Percentiles rank a stretch among this genome's conserved stretches.
Conservation (phyloP, 2,113 vertebrate species). For the Macquaria ambigua region DNA sequence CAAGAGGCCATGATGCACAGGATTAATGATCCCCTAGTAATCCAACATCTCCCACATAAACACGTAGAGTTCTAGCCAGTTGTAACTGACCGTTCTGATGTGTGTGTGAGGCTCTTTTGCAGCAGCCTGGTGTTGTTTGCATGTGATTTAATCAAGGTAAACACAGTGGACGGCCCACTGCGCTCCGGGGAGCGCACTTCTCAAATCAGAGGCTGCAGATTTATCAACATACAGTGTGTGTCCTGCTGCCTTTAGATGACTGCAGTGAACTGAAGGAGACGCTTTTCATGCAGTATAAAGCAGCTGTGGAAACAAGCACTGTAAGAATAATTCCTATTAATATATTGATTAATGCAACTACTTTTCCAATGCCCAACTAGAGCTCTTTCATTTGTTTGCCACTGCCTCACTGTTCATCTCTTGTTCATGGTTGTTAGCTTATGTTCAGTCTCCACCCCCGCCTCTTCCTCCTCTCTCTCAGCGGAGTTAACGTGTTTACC, state of each 20-base stretch:
- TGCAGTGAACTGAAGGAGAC: background rate
- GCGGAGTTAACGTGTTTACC: conserved; percentile 29
- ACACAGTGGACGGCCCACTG: background rate
- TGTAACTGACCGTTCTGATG: too few relatives aligned
- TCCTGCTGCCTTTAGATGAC: background rate
- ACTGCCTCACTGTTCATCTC: conserved; percentile 11
- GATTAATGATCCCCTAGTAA: background rate
- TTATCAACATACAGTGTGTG: background rate
- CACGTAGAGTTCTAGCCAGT: too few relatives aligned
- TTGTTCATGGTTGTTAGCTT: conserved; percentile 3
- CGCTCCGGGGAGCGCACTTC: background rate
- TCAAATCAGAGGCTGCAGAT: background rate
- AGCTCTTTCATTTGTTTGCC: conserved; percentile 1
- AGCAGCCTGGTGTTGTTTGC: background rate
- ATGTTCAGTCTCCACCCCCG: background rate
- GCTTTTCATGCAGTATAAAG: background rate
- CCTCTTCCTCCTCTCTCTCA: conserved; percentile 18
- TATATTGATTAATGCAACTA: background rate
- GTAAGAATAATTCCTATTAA: background rate
- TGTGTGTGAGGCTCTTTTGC: too few relatives aligned
- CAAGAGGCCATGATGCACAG: background rate
- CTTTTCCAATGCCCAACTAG: background rate
- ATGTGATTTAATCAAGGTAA: background rate
- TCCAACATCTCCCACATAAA: too few relatives aligned
- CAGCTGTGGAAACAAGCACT: background rate